These are phyloP conservation scores for Drosophila pectinifera DNA, from an alignment of 1,140 invertebrate species.

Conservation along the genomic window DNA sequence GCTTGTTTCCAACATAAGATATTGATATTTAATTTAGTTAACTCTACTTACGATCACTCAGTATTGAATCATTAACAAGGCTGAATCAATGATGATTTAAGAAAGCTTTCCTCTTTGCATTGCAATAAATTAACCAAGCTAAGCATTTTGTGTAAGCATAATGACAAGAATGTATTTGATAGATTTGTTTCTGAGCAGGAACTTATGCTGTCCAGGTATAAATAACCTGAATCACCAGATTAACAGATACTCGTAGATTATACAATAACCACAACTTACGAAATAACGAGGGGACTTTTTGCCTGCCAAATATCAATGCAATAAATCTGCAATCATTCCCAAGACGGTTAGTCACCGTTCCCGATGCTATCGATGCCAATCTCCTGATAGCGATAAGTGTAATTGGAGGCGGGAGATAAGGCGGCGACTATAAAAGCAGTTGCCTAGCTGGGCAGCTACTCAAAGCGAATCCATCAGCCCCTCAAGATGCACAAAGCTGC, in stretches of 20 bases:
- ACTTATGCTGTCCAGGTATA: not conserved
- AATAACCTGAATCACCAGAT: not conserved
- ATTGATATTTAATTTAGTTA: too few species aligned
- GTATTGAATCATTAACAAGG: not conserved
- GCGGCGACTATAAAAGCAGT: slow-evolving; percentile 38
- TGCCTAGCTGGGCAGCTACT: not conserved
- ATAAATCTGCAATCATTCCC: slow-evolving; percentile 26
- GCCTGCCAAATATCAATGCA: not conserved
- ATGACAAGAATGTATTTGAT: not conserved
- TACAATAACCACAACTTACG: slow-evolving; percentile 9
- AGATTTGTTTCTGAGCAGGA: not conserved
- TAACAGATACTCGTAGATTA: not conserved
- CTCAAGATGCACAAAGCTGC: slow-evolving; percentile 36
- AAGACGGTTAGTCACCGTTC: slow-evolving; percentile 36
- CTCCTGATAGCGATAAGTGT: slow-evolving; percentile 33
- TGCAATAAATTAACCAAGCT: not conserved
- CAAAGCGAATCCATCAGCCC: slow-evolving; percentile 7
- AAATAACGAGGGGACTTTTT: slow-evolving; percentile 35
- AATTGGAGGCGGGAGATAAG: slow-evolving; percentile 30
- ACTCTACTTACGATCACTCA: too few species aligned
- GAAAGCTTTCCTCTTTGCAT: too few species aligned
- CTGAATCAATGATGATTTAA: not conserved
- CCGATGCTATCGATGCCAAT: slow-evolving; percentile 33
- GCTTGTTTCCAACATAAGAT: too few species aligned
- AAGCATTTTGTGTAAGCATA: not conserved